Base-by-base conservation (phyloP, 2,113 vertebrate genomes). In the Melanerpes formicivorus region DNA sequence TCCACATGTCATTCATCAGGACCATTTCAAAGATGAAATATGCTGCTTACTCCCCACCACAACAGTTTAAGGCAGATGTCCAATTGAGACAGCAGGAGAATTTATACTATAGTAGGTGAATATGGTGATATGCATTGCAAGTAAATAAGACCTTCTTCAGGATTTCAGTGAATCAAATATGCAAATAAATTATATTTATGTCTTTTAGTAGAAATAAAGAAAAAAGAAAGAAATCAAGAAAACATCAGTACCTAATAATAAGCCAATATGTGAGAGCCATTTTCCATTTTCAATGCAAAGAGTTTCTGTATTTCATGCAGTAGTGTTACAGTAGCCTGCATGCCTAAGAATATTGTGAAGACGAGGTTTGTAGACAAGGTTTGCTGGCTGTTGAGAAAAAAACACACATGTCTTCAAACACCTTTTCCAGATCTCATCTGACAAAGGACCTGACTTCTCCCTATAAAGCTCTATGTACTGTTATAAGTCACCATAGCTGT, bases 21-120 rank as follows among this genome's bases (percentile, higher is more conserved):
- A 27, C 74, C 55, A 22, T 87, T 88, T 88, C 54, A 81, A 71
- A 78, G 78, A 90, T 59, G 27, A 84, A 94, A 84, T 80, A 73
- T 14, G 8, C 26, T 85, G 52, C 90, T 91, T 87, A n/a, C 32
- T 88, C 34, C n/a, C 22, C 55, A 67, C 32, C 56, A 70, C 46
- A 78, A 65, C 58, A n/a, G 62, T 4, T 83, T 71, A 66, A 85
- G 63, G 79, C 19, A 71, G 52, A 70, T 66, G 54, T 88, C 65
- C 80, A 78, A 91, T 40, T 88, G 86, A 88, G 91, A 84, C 25
- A 88, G 48, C 80, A 83, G 73, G 59, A 29, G 44, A 80, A 88
- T 86, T 78, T 54, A 71, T 78, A 58, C 17, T 58, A 10, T 56
- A 78, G 75, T 90, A 86, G 50, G 29, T 75, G 54, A 85, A 64